Conservation (phyloP, 2,888 invertebrate species). For the Diarsia dahlii region DNA sequence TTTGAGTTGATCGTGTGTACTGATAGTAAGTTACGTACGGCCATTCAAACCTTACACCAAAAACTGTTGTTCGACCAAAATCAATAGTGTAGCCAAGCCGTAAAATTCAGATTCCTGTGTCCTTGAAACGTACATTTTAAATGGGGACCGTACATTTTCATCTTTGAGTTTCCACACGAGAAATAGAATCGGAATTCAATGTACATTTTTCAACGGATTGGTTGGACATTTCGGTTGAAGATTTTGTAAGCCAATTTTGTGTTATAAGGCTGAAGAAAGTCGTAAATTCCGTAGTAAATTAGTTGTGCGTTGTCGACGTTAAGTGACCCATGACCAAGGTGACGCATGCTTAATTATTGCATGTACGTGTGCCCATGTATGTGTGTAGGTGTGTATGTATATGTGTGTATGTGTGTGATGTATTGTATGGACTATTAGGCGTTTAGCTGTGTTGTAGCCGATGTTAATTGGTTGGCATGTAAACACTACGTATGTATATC, state of each 20-base stretch:
- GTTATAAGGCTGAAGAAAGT: constrained; percentile 1
- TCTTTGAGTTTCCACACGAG: constrained; percentile 8
- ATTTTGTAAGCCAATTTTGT: neutral
- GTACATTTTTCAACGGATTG: constrained; percentile 1
- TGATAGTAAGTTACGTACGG: constrained; percentile 25
- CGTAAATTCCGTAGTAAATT: neutral
- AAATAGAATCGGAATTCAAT: constrained; percentile 14
- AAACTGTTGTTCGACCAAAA: constrained; percentile 47
- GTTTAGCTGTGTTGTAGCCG: constrained; percentile 35
- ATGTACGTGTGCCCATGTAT: constrained; percentile 40
- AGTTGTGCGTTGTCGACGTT: constrained; percentile 2
- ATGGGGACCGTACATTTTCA: constrained; percentile 36
- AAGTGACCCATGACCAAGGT: constrained; percentile 53
- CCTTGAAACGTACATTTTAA: constrained; percentile 52
- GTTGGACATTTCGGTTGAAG: neutral
- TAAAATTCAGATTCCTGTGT: constrained; percentile 47
- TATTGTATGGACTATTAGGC: constrained; percentile 61
- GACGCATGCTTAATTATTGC: constrained; percentile 61
- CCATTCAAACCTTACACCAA: constrained; percentile 41
- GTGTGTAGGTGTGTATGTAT: constrained; percentile 33
- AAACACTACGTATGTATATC: constrained; percentile 44
- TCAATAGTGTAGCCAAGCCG: constrained; percentile 46
- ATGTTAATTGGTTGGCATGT: constrained; percentile 56
- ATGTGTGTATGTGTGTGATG: constrained; percentile 54
- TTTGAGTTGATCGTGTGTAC: constrained; percentile 25